A percentile compares a stretch with the other conserved stretches of the same genome.
phyloP scores from a whole-genome alignment of 2,888 invertebrate species.

The Phrixothrix hirtus region DNA sequence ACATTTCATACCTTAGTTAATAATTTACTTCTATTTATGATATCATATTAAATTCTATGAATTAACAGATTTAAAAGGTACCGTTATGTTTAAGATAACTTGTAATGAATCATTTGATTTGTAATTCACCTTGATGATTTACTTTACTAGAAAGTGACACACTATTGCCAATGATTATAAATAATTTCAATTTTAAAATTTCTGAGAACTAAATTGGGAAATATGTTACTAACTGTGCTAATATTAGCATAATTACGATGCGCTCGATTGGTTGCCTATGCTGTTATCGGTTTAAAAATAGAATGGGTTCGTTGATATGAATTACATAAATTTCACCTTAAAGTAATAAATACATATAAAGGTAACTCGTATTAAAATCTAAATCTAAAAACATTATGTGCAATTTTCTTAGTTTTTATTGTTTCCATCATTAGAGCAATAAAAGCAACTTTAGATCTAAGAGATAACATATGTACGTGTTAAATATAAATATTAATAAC shows the following conservation, averaged over 20 bases:
- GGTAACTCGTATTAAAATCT: no score
- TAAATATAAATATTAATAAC: no score
- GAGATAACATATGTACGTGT: no score
- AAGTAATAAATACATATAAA: no score
- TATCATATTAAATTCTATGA: conserved; percentile 8
- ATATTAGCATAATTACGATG: no score
- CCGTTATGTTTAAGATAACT: conserved; percentile 9
- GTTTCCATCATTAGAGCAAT: neutral
- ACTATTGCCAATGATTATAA: conserved; percentile 8
- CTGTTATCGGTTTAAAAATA: no score
- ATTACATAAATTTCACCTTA: no score
- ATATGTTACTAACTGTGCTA: no score
- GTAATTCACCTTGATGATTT: conserved; percentile 10
- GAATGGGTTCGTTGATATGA: no score
- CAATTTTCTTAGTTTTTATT: no score
- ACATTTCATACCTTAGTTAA: neutral
- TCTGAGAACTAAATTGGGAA: neutral
- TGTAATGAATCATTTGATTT: conserved; percentile 9
- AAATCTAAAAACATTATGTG: neutral
- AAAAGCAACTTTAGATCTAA: no score
- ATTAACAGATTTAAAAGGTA: conserved; percentile 5
- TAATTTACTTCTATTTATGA: neutral
- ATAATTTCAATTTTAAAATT: neutral
- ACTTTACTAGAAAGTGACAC: conserved; percentile 11
- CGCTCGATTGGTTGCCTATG: no score